phyloP scores from a whole-genome alignment of 2,113 vertebrate genomes.

The Chionomys nivalis region DNA sequence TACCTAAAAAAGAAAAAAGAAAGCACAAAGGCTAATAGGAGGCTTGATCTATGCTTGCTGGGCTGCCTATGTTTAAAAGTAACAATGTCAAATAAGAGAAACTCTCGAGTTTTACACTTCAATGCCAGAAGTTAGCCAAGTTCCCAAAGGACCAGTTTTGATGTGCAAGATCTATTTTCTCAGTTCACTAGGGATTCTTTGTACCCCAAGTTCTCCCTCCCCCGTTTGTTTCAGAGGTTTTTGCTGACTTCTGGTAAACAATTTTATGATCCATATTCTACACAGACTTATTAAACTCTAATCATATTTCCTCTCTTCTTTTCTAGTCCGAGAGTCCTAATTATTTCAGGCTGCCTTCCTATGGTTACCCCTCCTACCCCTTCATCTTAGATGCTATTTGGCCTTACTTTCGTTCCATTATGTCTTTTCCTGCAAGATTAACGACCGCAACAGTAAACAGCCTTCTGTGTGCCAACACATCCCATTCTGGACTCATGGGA shows the following conservation, averaged over 20 bases:
- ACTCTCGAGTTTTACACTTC: not conserved
- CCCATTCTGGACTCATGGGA: not conserved
- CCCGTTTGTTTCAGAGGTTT: conserved; percentile 12
- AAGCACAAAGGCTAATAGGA: not conserved
- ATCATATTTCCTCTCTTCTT: conserved; percentile 40
- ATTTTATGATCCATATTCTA: conserved; percentile 56
- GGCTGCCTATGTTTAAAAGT: not conserved
- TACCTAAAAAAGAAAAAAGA: not conserved
- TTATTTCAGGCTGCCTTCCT: conserved; percentile 50
- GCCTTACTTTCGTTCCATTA: not conserved
- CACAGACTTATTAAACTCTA: conserved; percentile 45
- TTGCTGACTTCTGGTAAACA: conserved; percentile 51
- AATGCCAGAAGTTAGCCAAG: not conserved
- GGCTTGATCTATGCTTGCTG: not conserved
- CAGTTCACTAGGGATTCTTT: not conserved
- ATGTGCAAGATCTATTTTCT: not conserved
- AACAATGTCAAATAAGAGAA: conserved; percentile 20
- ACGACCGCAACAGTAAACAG: not conserved
- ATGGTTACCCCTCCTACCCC: not conserved
- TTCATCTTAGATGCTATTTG: not conserved
- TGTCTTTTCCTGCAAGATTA: conserved; percentile 28
- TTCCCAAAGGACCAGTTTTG: not conserved
- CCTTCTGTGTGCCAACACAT: not conserved
- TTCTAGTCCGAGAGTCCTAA: conserved; percentile 47
- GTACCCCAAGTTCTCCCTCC: conserved; percentile 8